Evolutionary conservation across 1,140 invertebrate genomes (phyloP).

Genomic region (Penaeus indicus): DNA sequence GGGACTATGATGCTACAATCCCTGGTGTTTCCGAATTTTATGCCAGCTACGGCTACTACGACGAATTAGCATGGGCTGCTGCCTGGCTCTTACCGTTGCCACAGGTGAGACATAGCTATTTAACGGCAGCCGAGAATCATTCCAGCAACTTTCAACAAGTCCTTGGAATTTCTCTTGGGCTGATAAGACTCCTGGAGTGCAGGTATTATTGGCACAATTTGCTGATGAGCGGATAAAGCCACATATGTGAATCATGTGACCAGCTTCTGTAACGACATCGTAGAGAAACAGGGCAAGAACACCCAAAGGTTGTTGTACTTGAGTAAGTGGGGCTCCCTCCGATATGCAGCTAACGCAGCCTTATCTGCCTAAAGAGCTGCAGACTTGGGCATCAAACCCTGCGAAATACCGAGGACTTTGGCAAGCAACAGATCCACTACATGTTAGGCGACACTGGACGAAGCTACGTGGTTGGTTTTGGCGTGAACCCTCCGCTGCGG

Average conservation of each 20-base stretch:
- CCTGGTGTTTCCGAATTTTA: constrained; percentile 68
- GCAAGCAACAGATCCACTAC: too few species aligned
- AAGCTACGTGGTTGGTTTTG: too few species aligned
- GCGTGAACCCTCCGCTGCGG: background rate
- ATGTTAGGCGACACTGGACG: too few species aligned
- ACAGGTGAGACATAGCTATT: constrained; percentile 66
- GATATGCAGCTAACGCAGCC: constrained; percentile 7
- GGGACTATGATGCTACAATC: constrained; percentile 69
- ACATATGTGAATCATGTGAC: too few species aligned
- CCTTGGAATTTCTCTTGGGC: constrained; percentile 6
- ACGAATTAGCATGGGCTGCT: constrained; percentile 74
- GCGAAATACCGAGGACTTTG: too few species aligned
- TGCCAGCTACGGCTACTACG: constrained; percentile 74
- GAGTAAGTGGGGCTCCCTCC: constrained; percentile 16
- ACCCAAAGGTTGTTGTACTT: background rate
- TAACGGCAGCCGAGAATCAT: constrained; percentile 68
- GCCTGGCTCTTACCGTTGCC: constrained; percentile 71
- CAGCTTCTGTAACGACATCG: too few species aligned
- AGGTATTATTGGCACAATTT: background rate
- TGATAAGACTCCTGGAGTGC: constrained; percentile 9
- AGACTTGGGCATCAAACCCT: too few species aligned
- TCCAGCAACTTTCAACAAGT: constrained; percentile 71
- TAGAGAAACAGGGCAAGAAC: too few species aligned
- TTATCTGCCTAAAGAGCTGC: too few species aligned
- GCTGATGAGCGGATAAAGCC: too few species aligned